Conservation (phyloP, 2,797 vertebrate genomes). For the Todus mexicanus region DNA sequence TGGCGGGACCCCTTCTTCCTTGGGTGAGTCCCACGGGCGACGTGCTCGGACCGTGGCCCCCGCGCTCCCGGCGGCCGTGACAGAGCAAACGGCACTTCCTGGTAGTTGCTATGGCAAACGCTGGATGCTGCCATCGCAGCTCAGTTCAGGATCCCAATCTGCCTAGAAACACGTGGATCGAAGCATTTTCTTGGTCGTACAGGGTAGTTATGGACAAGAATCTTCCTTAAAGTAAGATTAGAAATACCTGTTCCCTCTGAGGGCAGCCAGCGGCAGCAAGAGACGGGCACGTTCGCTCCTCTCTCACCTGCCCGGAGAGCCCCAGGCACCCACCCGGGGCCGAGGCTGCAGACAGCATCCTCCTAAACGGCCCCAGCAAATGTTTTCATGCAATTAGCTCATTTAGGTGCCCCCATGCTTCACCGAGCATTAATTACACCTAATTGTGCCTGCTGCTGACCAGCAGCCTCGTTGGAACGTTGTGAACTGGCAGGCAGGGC, state of each 20-base stretch:
- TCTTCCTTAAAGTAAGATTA: not conserved
- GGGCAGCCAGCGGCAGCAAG: not conserved
- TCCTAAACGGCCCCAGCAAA: not conserved
- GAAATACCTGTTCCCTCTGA: not conserved
- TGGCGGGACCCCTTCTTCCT: not conserved
- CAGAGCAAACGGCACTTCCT: not conserved
- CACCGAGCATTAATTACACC: slow-evolving; percentile 24
- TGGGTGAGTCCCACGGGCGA: accelerated
- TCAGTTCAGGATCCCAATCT: not conserved
- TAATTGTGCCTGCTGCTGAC: slow-evolving; percentile 19
- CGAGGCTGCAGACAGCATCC: not conserved
- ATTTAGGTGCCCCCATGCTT: slow-evolving; percentile 8
- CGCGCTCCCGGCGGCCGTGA: not conserved
- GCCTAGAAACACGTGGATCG: not conserved
- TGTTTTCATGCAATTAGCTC: not conserved
- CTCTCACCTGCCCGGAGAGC: accelerated
- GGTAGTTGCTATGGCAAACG: not conserved
- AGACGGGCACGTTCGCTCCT: accelerated
- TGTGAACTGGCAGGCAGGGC: not conserved
- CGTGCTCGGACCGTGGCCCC: accelerated
- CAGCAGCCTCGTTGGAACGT: not conserved
- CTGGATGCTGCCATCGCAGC: not conserved
- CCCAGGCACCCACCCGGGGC: not conserved
- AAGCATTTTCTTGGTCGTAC: not conserved
- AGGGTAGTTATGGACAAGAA: not conserved